These are phyloP conservation scores for Willowsia nigromaculata DNA, from an alignment of 2,888 invertebrate genomes.

Conservation along the genomic window DNA sequence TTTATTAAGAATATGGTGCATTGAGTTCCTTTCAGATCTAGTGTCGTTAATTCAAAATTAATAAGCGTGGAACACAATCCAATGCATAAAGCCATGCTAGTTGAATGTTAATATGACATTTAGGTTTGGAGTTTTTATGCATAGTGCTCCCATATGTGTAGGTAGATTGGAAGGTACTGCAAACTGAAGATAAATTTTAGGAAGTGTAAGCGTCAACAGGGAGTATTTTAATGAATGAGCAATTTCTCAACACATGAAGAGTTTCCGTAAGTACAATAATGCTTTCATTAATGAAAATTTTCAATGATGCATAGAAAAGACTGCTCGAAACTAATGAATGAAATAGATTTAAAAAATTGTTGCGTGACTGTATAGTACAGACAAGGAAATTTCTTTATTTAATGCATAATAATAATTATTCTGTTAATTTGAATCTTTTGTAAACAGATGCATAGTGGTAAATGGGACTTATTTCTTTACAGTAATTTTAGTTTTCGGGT, in stretches of 20 bases:
- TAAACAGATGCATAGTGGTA: too few relatives aligned
- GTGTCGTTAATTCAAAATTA: constrained; percentile 43
- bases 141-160: too few relatives aligned
- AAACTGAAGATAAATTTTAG: background rate
- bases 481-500: background rate
- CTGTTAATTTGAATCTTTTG: too few relatives aligned
- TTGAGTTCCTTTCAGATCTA: background rate
- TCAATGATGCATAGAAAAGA: background rate
- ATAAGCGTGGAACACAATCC: constrained; percentile 60
- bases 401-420: too few relatives aligned
- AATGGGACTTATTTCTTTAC: too few relatives aligned
- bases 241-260: background rate
- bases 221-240: constrained; percentile 60
- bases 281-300: constrained; percentile 4
- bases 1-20: constrained; percentile 56
- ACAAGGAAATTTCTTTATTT: too few relatives aligned
- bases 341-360: background rate
- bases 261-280: background rate
- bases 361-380: background rate
- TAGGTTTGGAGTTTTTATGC: too few relatives aligned
- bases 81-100: background rate
- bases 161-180: background rate
- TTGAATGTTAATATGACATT: background rate
- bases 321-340: background rate
- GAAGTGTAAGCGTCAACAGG: constrained; percentile 25